Evolutionary conservation across 2,888 invertebrate genomes (phyloP), one percentile per base, ranked within the genome.

Genomic region (Latrodectus hesperus): DNA sequence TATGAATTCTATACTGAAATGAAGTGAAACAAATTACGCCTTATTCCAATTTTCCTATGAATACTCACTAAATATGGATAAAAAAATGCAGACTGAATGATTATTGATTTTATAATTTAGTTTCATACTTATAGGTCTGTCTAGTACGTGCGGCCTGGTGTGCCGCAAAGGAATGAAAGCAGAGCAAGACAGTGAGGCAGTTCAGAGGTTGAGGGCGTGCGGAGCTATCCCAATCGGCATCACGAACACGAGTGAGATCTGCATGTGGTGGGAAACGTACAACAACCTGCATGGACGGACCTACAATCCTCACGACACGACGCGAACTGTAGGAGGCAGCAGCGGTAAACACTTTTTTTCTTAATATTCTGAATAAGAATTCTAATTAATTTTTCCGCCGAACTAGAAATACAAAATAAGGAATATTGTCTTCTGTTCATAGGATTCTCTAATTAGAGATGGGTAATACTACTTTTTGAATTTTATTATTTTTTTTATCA

Each of bases 191-290:
- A 96, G 97, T 0, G 94, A 93, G 0, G 94, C 94, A 0, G 96
- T 98, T 0, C 92, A 92, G 0, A 92, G 93, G 0, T 92, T 96
- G 88, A 93, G 94, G 87, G 91, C 92, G 8, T 96, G 97, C 0
- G 98, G 98, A 0, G 96, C 94, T 12, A 95, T 98, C 82, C 95
- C 96, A 0, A 92, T 98, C 64, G 94, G 92, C 53, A 89, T 93
- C 22, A 93, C 93, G 49, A 94, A 93, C 90, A 91, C 92, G 22
- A 92, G 93, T 89, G 93, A 93, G 83, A 91, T 93, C 74, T 93
- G 93, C 89, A 93, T 97, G 91, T 96, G 96, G 92, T 96, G 96
- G 94, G 98, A 98, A 93, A 96, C 96, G 10, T 94, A 94, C 77
- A 98, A 97, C 92, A 94, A 95, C 77, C 93, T 97, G 0, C 94